Evolutionary conservation across 2,797 vertebrate species (phyloP), one percentile per base, ranked within the genome.

Genomic region (Sciurus vulgaris): DNA sequence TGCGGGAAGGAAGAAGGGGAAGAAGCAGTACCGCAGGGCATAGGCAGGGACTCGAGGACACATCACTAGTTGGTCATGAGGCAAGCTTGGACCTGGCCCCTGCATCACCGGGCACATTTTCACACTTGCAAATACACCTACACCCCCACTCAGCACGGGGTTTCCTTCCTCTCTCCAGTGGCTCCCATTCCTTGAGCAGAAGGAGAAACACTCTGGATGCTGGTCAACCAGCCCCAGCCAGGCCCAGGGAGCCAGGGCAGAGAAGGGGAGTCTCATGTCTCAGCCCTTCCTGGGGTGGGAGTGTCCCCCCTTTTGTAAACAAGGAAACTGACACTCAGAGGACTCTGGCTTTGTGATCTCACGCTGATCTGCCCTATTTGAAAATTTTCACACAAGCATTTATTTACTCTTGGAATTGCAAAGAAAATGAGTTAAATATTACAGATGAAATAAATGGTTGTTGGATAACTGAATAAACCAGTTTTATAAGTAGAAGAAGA

Each of bases 401-500:
- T 89, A 65, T 83, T 81, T 59, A 63, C 63, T 78, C 83, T 78
- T 67, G n/a, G n/a, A 44, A 76, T 82, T 17, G 61, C 59, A 92
- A 81, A 47, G 49, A 87, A 74, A 79, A 44, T 56, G 35, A 17
- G 47, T 88, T 87, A 69, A 49, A 44, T 61, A 54, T n/a, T 70
- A 70, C 2, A 47, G 63, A 74, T 87, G 41, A 41, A 59, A 85
- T 49, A 49, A 84, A 81, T 35, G 41, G 38, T 5, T 13, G 14
- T 63, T 56, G 33, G n/a, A 76, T 54, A 89, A 89, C n/a, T 82
- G n/a, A 61, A 93, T 61, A 26, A 65, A 9, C 24, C 33, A 44
- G 5, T 76, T 76, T 83, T 87, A 11, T 59, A 70, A 61, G 35
- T 22, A 9, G 73, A 91, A 88, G 88, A 65, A 85, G 61, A 54